These are phyloP conservation scores for Sabellastarte sp. DNA, from an alignment of 2,888 invertebrate species.

Conservation along the genomic window DNA sequence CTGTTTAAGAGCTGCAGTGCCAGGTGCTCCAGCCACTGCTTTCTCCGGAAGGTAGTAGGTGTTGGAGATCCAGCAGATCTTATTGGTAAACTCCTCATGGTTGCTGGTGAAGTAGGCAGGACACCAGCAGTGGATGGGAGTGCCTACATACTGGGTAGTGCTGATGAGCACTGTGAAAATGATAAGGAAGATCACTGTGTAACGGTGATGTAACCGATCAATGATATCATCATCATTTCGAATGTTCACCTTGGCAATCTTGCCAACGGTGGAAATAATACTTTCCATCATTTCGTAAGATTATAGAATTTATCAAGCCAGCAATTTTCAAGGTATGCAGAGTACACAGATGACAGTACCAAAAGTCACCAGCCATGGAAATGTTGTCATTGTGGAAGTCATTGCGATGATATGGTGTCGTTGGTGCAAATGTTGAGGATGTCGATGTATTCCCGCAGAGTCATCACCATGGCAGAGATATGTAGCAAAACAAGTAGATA, in stretches of 20 bases:
- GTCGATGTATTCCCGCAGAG: no score
- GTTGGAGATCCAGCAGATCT: constrained; percentile 37
- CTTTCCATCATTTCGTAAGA: constrained; percentile 14
- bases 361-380: no score
- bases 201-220: constrained; percentile 57
- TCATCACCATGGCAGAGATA: no score
- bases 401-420: no score
- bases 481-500: no score
- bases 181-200: constrained; percentile 54
- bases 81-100: constrained; percentile 33
- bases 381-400: no score
- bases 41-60: constrained; percentile 30
- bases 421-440: no score
- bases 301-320: no score
- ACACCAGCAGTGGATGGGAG: constrained; percentile 60
- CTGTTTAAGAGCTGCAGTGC: constrained; percentile 11
- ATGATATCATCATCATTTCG: constrained; percentile 57
- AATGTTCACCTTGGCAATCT: constrained; percentile 54
- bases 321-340: no score
- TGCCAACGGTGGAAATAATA: constrained; percentile 27
- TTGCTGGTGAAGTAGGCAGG: constrained; percentile 33
- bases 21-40: constrained; percentile 17
- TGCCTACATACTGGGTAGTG: constrained; percentile 58
- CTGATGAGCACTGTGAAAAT: constrained; percentile 57
- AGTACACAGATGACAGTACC: no score